Evolutionary conservation across 2,888 invertebrate species (phyloP).

Genomic region (Tridacna crocea): DNA sequence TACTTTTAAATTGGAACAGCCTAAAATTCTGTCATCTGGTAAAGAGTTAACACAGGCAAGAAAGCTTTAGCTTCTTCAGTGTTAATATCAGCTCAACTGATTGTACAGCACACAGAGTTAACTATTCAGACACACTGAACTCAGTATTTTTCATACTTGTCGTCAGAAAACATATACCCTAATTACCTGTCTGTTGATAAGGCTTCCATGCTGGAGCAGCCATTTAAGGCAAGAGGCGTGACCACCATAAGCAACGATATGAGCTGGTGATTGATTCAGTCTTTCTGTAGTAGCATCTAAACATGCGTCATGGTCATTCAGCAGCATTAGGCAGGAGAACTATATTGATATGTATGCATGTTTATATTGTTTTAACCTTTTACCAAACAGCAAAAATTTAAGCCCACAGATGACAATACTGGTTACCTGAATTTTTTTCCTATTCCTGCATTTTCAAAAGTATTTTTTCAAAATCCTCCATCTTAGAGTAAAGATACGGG

Average conservation of each 20-base stretch:
- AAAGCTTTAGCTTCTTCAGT: too few species aligned
- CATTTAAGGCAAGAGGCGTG: slow-evolving; percentile 82
- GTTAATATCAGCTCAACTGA: too few species aligned
- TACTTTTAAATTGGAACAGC: too few species aligned
- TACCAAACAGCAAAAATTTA: not conserved
- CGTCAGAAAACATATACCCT: not conserved
- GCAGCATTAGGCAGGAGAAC: slow-evolving; percentile 78
- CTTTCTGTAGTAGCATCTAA: slow-evolving; percentile 75
- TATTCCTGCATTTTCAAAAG: too few species aligned
- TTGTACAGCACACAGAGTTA: too few species aligned
- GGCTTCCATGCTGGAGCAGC: slow-evolving; percentile 81
- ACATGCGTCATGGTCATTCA: slow-evolving; percentile 70
- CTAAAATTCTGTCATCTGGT: too few species aligned
- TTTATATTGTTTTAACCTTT: not conserved
- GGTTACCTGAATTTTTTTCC: too few species aligned
- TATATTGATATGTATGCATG: slow-evolving; percentile 47
- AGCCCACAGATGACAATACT: too few species aligned
- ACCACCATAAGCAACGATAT: slow-evolving; percentile 82
- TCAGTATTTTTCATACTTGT: not conserved
- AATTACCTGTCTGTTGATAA: slow-evolving; percentile 80
- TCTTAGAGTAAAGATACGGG: too few species aligned
- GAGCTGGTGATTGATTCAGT: slow-evolving; percentile 81
- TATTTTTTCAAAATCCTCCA: too few species aligned
- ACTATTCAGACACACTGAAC: too few species aligned
- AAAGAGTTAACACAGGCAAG: too few species aligned